Percentiles rank a stretch among this genome's conserved stretches.
These are phyloP conservation scores for Bombus superbus DNA, from an alignment of 1,140 invertebrate species.

Conservation along the genomic window DNA sequence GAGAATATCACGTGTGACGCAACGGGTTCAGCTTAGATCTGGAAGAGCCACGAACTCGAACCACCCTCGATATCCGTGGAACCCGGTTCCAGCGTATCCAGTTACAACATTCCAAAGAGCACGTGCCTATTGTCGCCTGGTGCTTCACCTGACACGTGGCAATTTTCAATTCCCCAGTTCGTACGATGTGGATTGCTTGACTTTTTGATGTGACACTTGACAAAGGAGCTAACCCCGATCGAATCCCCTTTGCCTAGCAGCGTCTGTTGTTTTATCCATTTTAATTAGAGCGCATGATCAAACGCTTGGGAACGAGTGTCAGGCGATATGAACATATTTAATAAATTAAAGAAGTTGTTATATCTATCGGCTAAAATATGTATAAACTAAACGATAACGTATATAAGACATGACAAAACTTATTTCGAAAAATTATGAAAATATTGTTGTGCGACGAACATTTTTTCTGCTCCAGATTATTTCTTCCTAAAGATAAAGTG, in stretches of 20 bases:
- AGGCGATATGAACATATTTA: not conserved
- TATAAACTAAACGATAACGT: not conserved
- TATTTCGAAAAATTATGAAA: not conserved
- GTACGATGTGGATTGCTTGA: constrained; percentile 65
- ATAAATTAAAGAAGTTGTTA: not conserved
- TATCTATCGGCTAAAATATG: not conserved
- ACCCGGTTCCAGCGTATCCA: constrained; percentile 51
- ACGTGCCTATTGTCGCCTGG: constrained; percentile 72
- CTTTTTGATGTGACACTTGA: constrained; percentile 62
- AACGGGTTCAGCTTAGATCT: not conserved
- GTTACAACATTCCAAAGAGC: constrained; percentile 58
- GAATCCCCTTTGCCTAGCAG: constrained; percentile 8
- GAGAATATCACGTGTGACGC: constrained; percentile 40
- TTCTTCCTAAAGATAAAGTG: no score
- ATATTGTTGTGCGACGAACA: not conserved
- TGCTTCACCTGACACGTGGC: constrained; percentile 80
- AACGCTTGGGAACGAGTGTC: not conserved
- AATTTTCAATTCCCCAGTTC: constrained; percentile 70
- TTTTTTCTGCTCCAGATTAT: no score
- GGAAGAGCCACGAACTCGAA: constrained; percentile 38
- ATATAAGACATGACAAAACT: not conserved
- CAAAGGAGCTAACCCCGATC: constrained; percentile 38
- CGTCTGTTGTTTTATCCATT: constrained; percentile 4
- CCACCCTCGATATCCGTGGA: constrained; percentile 59
- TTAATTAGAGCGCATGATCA: constrained; percentile 4